Base-by-base conservation (phyloP, 2,113 vertebrate genomes). In the Calonectris borealis region DNA sequence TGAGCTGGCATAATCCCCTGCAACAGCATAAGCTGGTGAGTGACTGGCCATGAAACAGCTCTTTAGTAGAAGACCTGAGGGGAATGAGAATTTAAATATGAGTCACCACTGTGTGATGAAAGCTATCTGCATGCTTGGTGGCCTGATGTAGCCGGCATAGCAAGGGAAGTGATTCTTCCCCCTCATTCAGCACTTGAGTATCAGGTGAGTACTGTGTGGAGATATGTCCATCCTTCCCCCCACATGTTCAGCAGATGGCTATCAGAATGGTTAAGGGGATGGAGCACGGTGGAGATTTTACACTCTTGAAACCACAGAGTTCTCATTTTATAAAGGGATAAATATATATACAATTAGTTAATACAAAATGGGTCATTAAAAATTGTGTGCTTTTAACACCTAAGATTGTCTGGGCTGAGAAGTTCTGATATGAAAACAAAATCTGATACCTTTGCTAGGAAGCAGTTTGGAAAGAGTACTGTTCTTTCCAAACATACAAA, bases 371-470 rank as follows among this genome's bases (percentile, higher is more conserved):
- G n/a, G 11, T 68, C 4, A 25, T 72, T 81, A 44, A 85, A 85
- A 51, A 70, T 52, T 13, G 11, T 71, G 32, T 88, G 25, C 60
- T 96, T 97, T 86, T 78, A 91, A 69, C 36, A 86, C 60, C 73
- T 88, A 52, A 79, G 32, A 72, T 31, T 84, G 31, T 87, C 78
- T 95, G 78, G 75, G 64, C 46, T 86, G 81, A 84, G 54, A 65
- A 83, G n/a, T 87, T 95, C 75, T 93, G 48, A 86, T 92, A 17
- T 84, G 62, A 94, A 97, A 94, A 68, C 60, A 65, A 82, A 91
- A 91, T 78, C 69, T 70, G 60, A 72, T 76, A 72, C 10, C 11
- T 66, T 84, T 83, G 40, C 62, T 77, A 65, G 32, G 55, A 90
- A 76, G 10, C 34, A 73, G 21, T 54, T 90, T 72, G 44, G 44